Base-by-base conservation (phyloP, 2,113 vertebrate species). In the Amphiprion ocellaris region DNA sequence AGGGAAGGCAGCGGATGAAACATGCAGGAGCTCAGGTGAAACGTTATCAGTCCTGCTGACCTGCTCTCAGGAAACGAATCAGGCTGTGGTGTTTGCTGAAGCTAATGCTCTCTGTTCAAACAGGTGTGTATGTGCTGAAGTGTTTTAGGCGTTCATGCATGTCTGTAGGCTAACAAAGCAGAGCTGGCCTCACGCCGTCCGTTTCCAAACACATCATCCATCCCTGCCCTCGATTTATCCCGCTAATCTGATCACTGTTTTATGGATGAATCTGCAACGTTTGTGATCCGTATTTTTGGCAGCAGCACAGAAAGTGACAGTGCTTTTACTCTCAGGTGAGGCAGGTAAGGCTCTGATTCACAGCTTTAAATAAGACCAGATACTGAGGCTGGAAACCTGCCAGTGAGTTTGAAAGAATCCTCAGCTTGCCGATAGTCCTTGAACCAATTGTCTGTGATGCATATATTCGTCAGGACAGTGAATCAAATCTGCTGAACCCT, bases 61-160 rank as follows among this genome's bases (percentile, higher is more conserved):
- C 85, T 79, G 76, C 60, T 56, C 53, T 11, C 67, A 87, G 83
- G 86, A 83, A 92, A 91, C 87, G 72, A 82, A 89, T 83, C n/a
- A 24, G 58, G 33, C 33, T 37, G 78, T 88, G 87, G 92, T 88
- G 85, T 92, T 92, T 93, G 86, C 87, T 78, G 62, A 87, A 76
- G 70, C 87, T 88, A 87, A 89, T 84, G 53, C 77, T 41, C 79
- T 70, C 82, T 86, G 64, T 86, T 39, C 87, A 92, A 87, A 86
- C 87, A 87, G 56, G 46, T 66, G 85, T 65, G 63, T 72, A 69
- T 69, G 77, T 78, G 56, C 47, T 0, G 7, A 71, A 77, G 81
- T 64, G 67, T 68, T 80, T 82, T 24, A 71, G 55, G 82, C 69
- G 68, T 72, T 10, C 23, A 4, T 77, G 84, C 37, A 21, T 44